Conservation (phyloP, 2,797 vertebrate species). For the Sebastes oblongus region DNA sequence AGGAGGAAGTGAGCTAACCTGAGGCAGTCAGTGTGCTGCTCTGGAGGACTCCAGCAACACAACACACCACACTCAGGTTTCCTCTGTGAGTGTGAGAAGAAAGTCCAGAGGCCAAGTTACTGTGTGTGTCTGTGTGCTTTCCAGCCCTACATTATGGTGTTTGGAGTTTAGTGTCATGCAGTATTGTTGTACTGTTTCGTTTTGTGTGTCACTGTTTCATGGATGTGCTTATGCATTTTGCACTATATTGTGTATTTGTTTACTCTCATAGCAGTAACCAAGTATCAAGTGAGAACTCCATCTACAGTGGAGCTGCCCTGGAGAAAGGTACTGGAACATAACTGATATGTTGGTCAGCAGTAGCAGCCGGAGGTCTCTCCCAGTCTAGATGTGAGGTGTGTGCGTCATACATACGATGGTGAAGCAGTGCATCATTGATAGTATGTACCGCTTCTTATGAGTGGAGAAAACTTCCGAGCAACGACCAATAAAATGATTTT, state of each 20-base stretch:
- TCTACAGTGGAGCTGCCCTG: background rate
- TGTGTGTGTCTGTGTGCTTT: background rate
- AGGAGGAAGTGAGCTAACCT: background rate
- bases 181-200: background rate
- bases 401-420: background rate
- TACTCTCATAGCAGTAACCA: background rate
- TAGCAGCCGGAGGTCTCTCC: background rate
- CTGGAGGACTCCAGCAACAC: background rate
- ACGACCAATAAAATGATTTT: background rate
- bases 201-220: background rate
- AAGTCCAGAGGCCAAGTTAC: background rate
- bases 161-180: background rate
- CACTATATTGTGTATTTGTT: background rate
- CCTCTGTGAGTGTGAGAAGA: background rate
- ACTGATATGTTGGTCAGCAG: background rate
- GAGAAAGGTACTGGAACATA: background rate
- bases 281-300: background rate
- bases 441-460: background rate
- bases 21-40: background rate
- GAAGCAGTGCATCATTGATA: background rate
- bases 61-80: background rate
- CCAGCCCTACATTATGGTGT: background rate
- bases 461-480: background rate
- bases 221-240: background rate
- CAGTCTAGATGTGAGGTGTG: background rate